Conservation (phyloP, 2,797 vertebrate genomes). For the Chaunax sp. region DNA sequence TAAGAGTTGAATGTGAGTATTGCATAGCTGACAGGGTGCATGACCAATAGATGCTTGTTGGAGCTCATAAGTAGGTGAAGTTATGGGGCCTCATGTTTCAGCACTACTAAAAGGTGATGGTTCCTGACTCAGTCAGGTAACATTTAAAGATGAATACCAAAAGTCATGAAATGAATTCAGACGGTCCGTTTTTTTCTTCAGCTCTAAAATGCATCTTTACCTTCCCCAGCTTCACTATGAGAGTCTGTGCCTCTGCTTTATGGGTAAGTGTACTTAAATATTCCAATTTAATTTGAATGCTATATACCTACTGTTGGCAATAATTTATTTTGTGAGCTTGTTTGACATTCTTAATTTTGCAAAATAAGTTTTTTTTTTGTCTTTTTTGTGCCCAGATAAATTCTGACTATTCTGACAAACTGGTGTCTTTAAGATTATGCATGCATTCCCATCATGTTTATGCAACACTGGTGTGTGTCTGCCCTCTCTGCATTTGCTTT, state of each 20-base stretch:
- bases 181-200: constrained; percentile 1
- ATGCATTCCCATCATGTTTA: constrained; percentile 26
- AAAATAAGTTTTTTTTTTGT: neutral
- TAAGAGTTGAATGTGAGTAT: too few relatives aligned
- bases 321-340: neutral
- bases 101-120: too few relatives aligned
- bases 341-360: neutral
- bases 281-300: constrained; percentile 6
- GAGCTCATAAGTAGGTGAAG: too few relatives aligned
- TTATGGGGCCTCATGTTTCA: too few relatives aligned
- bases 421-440: neutral
- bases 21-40: too few relatives aligned
- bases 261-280: constrained; percentile 14
- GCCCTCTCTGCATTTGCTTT: constrained; percentile 43
- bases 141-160: constrained; percentile 32
- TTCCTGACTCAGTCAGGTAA: too few relatives aligned
- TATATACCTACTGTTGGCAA: neutral
- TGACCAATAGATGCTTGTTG: too few relatives aligned
- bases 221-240: constrained; percentile 19
- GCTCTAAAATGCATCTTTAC: constrained; percentile 26
- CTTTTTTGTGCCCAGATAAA: neutral
- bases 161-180: constrained; percentile 12
- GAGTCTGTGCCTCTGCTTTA: constrained; percentile 13
- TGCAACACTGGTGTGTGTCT: constrained; percentile 52
- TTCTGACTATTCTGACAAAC: neutral